These are phyloP conservation scores for Pelodiscus sinensis DNA, from an alignment of 2,113 vertebrate genomes.

Conservation along the genomic window DNA sequence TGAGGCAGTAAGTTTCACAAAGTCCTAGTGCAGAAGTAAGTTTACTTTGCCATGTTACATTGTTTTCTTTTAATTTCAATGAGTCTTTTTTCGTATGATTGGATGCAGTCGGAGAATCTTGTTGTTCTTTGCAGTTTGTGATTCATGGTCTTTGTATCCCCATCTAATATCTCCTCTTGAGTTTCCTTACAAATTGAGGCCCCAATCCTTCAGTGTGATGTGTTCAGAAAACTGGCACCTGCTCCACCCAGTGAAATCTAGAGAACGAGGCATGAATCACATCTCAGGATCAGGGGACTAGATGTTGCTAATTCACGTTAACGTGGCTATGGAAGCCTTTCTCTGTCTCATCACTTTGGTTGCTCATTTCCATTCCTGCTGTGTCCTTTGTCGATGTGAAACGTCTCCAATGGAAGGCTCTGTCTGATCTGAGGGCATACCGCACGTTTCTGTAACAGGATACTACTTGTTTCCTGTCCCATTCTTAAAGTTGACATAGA, in stretches of 20 bases:
- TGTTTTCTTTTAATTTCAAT: not conserved
- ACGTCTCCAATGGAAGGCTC: not conserved
- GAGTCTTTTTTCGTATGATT: not conserved
- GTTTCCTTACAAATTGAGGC: not conserved
- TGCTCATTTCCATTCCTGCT: not conserved
- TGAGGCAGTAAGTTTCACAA: not conserved
- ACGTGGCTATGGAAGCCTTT: not conserved
- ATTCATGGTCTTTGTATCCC: not conserved
- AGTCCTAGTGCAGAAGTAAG: conserved; percentile 1
- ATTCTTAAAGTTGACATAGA: not conserved
- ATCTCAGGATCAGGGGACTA: not conserved
- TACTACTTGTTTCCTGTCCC: not conserved
- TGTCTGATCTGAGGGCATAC: not conserved
- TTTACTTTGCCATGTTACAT: conserved; percentile 31
- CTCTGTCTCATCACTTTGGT: not conserved
- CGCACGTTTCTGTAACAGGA: not conserved
- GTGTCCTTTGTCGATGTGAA: not conserved
- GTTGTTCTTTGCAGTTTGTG: not conserved
- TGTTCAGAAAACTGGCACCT: fast-evolving
- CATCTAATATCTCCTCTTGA: not conserved
- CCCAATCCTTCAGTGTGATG: fast-evolving
- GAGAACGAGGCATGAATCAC: not conserved
- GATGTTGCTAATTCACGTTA: not conserved
- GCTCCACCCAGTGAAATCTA: not conserved
- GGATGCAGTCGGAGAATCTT: not conserved